Evolutionary conservation across 23 tunicate genomes (phyloP).

Genomic region (Ciona savignyi): DNA sequence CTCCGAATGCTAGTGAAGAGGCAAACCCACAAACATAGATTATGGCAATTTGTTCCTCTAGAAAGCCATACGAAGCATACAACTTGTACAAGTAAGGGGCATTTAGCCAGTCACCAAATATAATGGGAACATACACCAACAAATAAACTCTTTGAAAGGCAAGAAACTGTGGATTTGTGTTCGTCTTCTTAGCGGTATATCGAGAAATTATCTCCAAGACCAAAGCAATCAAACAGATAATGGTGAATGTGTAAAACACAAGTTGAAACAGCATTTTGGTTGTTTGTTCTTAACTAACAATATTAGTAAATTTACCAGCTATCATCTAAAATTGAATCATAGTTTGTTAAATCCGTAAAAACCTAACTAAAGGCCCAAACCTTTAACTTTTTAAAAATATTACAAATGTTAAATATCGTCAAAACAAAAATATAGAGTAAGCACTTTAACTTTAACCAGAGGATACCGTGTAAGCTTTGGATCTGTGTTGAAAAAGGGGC

Average conservation of each 20-base stretch:
- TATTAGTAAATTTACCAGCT: not conserved
- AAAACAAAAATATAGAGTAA: too few species aligned
- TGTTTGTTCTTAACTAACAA: not conserved
- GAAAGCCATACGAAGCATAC: conserved; percentile 66
- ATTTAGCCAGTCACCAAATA: conserved; percentile 97
- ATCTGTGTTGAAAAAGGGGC: too few species aligned
- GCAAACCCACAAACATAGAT: conserved; percentile 90
- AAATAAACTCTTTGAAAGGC: conserved; percentile 73
- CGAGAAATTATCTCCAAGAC: conserved; percentile 12
- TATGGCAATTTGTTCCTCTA: conserved; percentile 89
- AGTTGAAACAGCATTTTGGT: conserved; percentile 35
- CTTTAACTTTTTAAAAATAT: too few species aligned
- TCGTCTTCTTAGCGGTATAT: conserved; percentile 17
- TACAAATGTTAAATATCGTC: too few species aligned
- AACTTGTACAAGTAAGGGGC: conserved; percentile 94
- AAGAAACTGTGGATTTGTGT: conserved; percentile 91
- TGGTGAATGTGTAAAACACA: conserved; percentile 37
- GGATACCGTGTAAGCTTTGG: too few species aligned
- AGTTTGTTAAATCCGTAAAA: too few species aligned
- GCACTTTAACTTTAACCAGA: too few species aligned
- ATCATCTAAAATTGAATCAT: too few species aligned
- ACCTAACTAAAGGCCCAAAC: too few species aligned
- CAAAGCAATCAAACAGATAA: conserved; percentile 10
- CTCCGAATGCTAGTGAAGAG: conserved; percentile 45
- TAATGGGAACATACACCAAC: conserved; percentile 36